These are phyloP conservation scores for Martes martes DNA, from an alignment of 2,113 vertebrate genomes.

Conservation along the genomic window DNA sequence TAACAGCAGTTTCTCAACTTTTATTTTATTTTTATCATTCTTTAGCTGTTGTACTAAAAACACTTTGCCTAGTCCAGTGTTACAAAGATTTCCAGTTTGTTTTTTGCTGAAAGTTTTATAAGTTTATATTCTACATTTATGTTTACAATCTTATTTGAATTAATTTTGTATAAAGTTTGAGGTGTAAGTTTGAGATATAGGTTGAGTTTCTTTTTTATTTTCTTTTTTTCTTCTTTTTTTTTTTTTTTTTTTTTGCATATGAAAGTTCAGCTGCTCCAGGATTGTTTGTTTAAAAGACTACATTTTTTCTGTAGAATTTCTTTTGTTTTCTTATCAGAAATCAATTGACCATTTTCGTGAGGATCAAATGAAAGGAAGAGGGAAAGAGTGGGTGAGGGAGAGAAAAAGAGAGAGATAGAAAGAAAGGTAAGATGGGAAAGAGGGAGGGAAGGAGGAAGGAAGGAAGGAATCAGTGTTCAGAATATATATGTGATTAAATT, in stretches of 20 bases:
- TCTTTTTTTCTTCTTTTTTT: background rate
- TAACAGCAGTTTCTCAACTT: background rate
- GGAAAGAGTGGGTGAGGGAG: background rate
- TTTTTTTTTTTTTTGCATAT: background rate
- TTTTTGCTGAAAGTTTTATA: background rate
- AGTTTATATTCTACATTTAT: background rate
- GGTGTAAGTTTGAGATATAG: background rate
- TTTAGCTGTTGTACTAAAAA: background rate
- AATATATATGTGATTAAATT: background rate
- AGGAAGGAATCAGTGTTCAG: background rate
- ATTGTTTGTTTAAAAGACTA: background rate
- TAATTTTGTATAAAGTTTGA: constrained; percentile 5
- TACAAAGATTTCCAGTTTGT: background rate
- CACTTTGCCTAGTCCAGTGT: background rate
- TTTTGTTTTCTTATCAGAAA: background rate
- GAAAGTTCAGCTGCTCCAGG: background rate
- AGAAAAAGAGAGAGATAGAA: background rate
- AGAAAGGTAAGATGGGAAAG: accelerated
- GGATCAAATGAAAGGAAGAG: background rate
- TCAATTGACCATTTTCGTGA: background rate
- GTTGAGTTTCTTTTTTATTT: background rate
- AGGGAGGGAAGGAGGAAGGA: background rate
- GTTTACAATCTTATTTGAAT: background rate
- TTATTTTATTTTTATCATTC: background rate
- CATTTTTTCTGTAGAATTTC: background rate